These are phyloP conservation scores for Pyrrhosoma nymphula DNA, from an alignment of 2,888 invertebrate genomes.

Conservation along the genomic window DNA sequence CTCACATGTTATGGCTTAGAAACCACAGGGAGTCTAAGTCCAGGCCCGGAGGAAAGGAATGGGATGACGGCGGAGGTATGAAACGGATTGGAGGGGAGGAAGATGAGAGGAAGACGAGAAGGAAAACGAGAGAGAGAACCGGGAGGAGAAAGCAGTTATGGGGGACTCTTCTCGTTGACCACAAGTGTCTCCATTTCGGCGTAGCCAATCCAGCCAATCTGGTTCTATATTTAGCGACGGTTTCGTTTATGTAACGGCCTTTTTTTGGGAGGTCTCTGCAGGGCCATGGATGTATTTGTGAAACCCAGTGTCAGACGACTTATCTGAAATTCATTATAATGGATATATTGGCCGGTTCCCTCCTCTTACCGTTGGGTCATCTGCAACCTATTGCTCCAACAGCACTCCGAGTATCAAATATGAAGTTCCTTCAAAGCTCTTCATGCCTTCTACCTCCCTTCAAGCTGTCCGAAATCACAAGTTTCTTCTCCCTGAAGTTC, in stretches of 20 bases:
- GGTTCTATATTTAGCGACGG: neutral
- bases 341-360: too few relatives aligned
- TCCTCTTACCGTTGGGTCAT: too few relatives aligned
- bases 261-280: neutral
- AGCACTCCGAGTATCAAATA: too few relatives aligned
- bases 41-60: neutral
- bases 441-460: too few relatives aligned
- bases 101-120: neutral
- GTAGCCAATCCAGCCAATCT: neutral
- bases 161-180: neutral
- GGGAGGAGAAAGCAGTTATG: neutral
- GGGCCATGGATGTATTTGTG: neutral
- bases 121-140: neutral
- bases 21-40: neutral
- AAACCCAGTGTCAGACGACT: neutral
- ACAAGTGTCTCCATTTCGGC: slow-evolving; percentile 7
- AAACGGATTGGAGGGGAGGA: neutral
- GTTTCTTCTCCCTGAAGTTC: too few relatives aligned
- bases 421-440: too few relatives aligned
- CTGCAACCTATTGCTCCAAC: too few relatives aligned
- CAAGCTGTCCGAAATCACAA: too few relatives aligned
- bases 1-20: neutral
- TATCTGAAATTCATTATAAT: neutral
- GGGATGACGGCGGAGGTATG: neutral
- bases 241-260: neutral